Conservation (phyloP, 2,888 invertebrate species). For the Pardosa pseudoannulata region DNA sequence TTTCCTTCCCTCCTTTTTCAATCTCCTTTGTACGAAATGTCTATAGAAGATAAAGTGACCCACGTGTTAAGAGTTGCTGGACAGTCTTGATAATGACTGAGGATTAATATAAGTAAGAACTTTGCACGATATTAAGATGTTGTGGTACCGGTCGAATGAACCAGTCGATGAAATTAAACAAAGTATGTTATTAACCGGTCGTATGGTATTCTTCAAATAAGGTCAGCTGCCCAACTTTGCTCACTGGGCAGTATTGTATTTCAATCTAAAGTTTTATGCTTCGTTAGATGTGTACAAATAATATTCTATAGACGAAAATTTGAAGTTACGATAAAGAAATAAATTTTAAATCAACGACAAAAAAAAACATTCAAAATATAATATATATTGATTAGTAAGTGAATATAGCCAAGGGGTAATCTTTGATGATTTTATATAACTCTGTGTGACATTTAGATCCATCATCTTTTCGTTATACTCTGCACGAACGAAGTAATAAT, state of each 20-base stretch:
- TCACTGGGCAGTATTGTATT: background rate
- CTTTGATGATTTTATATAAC: background rate
- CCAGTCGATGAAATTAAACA: too few species aligned
- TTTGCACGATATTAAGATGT: too few species aligned
- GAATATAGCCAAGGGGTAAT: background rate
- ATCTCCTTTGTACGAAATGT: too few species aligned
- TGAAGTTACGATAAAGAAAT: background rate
- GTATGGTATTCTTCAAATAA: too few species aligned
- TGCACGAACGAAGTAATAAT: background rate
- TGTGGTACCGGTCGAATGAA: too few species aligned
- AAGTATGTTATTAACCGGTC: too few species aligned
- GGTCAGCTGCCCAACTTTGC: too few species aligned
- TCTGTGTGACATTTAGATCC: background rate
- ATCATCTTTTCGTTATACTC: background rate
- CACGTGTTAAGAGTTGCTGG: too few species aligned
- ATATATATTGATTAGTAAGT: background rate
- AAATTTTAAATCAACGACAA: conserved; percentile 2
- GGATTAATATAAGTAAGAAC: too few species aligned
- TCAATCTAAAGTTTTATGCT: background rate
- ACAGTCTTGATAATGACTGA: too few species aligned
- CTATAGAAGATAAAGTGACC: too few species aligned
- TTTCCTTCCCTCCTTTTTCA: too few species aligned
- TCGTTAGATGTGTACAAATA: background rate
- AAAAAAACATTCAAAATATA: background rate
- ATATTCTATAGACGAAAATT: background rate